A percentile compares a stretch with the other conserved stretches of the same genome.
These are phyloP conservation scores for Synaphobranchus kaupii DNA, from an alignment of 2,797 vertebrate genomes.

Conservation along the genomic window DNA sequence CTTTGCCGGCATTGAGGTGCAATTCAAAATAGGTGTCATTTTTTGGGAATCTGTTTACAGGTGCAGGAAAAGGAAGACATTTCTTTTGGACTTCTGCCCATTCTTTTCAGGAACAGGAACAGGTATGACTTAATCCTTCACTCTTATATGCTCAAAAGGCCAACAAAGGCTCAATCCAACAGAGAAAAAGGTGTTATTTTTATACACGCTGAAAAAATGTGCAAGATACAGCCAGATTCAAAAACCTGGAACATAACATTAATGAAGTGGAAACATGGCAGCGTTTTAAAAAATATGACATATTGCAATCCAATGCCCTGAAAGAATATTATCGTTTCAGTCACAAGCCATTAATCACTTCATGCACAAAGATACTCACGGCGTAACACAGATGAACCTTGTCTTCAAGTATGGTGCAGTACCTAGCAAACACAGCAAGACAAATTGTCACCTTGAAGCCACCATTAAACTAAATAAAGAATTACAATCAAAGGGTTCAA, in stretches of 20 bases:
- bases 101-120: background rate
- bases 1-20: background rate
- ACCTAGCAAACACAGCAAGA: conserved; percentile 64
- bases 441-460: background rate
- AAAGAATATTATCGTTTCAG: background rate
- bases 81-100: background rate
- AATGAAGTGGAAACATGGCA: conserved; percentile 7
- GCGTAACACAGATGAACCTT: conserved; percentile 99
- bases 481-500: background rate
- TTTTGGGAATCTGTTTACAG: background rate
- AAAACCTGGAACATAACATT: background rate
- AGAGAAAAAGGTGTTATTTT: background rate
- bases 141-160: background rate
- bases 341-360: background rate
- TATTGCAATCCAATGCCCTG: background rate
- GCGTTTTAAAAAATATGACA: background rate
- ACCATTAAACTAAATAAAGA: background rate
- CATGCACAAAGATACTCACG: conserved; percentile 80
- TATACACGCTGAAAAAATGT: background rate
- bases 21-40: background rate
- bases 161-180: background rate
- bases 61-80: background rate
- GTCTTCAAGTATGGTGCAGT: conserved; percentile 96
- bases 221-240: background rate
- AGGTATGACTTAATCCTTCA: background rate